Conservation (phyloP, 1,140 invertebrate genomes). For the Nomia melanderi region DNA sequence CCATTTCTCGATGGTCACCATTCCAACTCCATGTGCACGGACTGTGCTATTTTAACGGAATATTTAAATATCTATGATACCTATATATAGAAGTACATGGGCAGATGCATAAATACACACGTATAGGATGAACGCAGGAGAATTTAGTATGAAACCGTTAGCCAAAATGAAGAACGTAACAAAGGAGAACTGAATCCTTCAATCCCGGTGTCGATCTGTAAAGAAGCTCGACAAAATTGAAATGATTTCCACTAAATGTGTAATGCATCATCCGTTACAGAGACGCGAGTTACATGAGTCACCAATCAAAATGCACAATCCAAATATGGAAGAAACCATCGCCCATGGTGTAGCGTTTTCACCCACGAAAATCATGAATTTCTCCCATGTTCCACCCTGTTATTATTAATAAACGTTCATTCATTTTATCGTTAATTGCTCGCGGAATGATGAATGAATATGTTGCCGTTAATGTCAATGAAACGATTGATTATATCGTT, state of each 20-base stretch:
- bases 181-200: not conserved
- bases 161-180: not conserved
- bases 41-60: not conserved
- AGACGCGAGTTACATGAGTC: constrained; percentile 34
- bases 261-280: constrained; percentile 3
- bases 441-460: not conserved
- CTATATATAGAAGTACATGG: not conserved
- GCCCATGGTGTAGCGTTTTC: constrained; percentile 5
- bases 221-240: too few relatives aligned
- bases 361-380: not conserved
- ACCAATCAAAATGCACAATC: constrained; percentile 40
- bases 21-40: not conserved
- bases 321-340: constrained; percentile 49
- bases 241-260: not conserved
- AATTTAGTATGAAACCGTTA: not conserved
- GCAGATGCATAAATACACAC: not conserved
- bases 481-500: constrained; percentile 17
- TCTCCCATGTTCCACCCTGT: not conserved
- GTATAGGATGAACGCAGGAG: not conserved
- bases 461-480: not conserved
- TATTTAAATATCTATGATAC: not conserved
- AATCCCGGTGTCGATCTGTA: too few relatives aligned
- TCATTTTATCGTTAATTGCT: not conserved
- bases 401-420: not conserved
- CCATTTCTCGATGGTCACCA: not conserved